These are phyloP conservation scores for Prunella strophiata DNA, from an alignment of 2,797 vertebrate genomes.

Conservation along the genomic window DNA sequence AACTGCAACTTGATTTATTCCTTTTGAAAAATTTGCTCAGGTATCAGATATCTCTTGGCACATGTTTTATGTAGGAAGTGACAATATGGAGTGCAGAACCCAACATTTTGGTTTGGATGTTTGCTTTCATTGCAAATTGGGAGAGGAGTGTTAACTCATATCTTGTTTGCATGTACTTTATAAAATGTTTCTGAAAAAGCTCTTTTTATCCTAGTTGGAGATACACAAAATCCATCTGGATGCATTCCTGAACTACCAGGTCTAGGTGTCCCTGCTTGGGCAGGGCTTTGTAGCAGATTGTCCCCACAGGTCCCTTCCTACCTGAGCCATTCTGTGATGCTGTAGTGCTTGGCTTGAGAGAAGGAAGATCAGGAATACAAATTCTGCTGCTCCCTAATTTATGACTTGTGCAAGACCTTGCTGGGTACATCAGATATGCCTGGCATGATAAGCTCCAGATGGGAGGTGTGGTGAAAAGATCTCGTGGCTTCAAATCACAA, in stretches of 20 bases:
- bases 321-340: no score
- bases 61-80: no score
- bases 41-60: no score
- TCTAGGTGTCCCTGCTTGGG: neutral
- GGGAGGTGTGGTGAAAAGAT: neutral
- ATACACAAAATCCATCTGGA: neutral
- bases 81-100: neutral
- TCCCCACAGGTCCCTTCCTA: neutral
- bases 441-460: neutral
- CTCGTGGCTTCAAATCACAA: neutral
- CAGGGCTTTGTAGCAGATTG: neutral
- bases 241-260: neutral
- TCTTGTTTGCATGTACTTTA: neutral
- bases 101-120: no score
- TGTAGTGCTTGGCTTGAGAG: neutral
- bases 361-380: no score
- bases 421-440: neutral
- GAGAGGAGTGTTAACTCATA: no score
- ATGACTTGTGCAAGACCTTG: neutral
- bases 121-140: neutral
- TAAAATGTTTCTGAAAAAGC: neutral
- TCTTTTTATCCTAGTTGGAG: rapidly evolving
- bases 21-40: neutral
- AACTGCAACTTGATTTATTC: no score
- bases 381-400: no score